phyloP scores from a whole-genome alignment of 1,140 invertebrate genomes.

The Drosophila serrata region DNA sequence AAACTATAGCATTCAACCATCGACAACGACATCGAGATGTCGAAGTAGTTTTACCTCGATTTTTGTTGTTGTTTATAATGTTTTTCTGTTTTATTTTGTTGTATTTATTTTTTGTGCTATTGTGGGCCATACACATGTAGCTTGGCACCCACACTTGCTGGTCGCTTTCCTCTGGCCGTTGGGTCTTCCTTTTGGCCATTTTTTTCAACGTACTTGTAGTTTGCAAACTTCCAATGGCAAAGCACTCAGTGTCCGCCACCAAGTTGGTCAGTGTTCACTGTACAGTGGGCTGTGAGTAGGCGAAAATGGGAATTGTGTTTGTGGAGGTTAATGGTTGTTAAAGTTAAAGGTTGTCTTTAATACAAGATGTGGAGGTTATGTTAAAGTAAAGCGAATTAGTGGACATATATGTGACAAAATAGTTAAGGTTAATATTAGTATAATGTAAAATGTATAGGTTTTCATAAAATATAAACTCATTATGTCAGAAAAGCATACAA shows the following conservation, averaged over 20 bases:
- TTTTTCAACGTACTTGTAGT: slow-evolving; percentile 15
- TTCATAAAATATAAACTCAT: background rate
- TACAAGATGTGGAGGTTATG: background rate
- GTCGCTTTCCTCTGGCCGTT: slow-evolving; percentile 7
- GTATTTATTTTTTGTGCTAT: slow-evolving; percentile 53
- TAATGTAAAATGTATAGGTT: too few species aligned
- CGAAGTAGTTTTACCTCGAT: slow-evolving; percentile 46
- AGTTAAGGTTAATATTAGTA: background rate
- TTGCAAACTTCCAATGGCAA: slow-evolving; percentile 30
- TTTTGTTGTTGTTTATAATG: slow-evolving; percentile 31
- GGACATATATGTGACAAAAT: background rate
- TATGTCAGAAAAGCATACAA: too few species aligned
- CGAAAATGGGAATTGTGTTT: slow-evolving; percentile 1
- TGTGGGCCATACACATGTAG: slow-evolving; percentile 74
- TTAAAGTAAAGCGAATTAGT: background rate
- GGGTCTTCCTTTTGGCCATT: slow-evolving; percentile 11
- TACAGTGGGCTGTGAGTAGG: slow-evolving; percentile 38
- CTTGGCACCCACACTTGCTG: slow-evolving; percentile 71
- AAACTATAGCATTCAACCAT: slow-evolving; percentile 43
- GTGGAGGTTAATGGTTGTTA: background rate
- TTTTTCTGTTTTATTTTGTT: slow-evolving; percentile 9
- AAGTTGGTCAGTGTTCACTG: slow-evolving; percentile 33
- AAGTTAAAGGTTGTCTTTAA: slow-evolving; percentile 19
- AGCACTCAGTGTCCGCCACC: slow-evolving; percentile 33
- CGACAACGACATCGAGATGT: slow-evolving; percentile 43